Conservation (phyloP, 2,113 vertebrate species). For the Equus przewalskii region DNA sequence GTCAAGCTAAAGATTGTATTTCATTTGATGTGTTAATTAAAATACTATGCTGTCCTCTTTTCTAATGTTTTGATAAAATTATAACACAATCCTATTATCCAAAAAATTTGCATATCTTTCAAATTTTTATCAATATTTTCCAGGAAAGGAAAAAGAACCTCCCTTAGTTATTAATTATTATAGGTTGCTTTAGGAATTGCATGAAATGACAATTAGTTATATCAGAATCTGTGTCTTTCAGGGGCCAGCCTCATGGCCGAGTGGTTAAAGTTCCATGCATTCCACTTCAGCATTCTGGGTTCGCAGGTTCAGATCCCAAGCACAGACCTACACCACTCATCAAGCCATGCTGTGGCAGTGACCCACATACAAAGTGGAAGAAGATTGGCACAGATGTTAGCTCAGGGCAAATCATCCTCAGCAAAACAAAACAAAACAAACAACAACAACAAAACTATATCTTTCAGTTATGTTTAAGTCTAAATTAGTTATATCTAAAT, state of each 20-base stretch:
- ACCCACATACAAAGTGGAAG: no score
- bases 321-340: no score
- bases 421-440: no score
- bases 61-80: slow-evolving; percentile 64
- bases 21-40: slow-evolving; percentile 45
- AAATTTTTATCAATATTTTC: slow-evolving; percentile 27
- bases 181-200: slow-evolving; percentile 46
- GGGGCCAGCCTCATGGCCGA: no score
- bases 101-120: not conserved
- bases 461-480: not conserved
- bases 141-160: not conserved
- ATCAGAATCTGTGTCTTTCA: not conserved
- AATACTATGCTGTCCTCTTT: not conserved
- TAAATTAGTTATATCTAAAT: not conserved
- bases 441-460: no score
- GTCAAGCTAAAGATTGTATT: not conserved
- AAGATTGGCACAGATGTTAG: no score
- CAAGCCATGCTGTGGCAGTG: no score
- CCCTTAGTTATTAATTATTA: not conserved
- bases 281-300: no score
- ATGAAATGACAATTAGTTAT: slow-evolving; percentile 56
- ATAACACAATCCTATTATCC: not conserved
- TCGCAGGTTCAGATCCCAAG: no score
- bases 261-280: no score
- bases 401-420: no score